Evolutionary conservation across 2,888 invertebrate species (phyloP).

Genomic region (Hemaris fuciformis): DNA sequence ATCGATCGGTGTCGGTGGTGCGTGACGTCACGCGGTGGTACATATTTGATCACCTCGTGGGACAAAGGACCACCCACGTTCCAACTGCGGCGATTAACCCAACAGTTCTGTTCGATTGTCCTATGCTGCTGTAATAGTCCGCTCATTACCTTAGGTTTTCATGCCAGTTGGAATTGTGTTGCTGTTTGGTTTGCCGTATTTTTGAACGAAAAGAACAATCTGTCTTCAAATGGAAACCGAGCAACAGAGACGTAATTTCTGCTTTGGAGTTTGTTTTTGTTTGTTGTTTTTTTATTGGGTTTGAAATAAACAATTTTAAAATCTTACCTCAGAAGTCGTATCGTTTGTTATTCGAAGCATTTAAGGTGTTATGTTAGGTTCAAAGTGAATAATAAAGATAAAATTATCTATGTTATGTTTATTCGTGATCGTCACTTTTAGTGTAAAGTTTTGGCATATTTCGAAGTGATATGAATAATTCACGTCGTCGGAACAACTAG

Average conservation of each 20-base stretch:
- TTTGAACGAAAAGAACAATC: too few species aligned
- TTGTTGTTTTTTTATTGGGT: too few species aligned
- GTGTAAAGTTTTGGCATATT: background rate
- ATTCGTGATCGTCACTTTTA: background rate
- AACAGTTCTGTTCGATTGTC: conserved; percentile 20
- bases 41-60: conserved; percentile 52
- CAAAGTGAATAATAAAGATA: background rate
- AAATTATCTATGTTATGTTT: background rate
- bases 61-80: conserved; percentile 47
- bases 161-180: conserved; percentile 46
- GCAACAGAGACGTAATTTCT: too few species aligned
- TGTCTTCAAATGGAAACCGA: too few species aligned
- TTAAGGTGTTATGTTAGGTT: too few species aligned
- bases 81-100: conserved; percentile 19
- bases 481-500: background rate
- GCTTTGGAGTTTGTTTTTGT: too few species aligned
- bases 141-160: conserved; percentile 50
- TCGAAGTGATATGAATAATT: background rate
- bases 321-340: too few species aligned
- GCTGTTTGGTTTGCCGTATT: too few species aligned
- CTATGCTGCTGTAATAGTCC: conserved; percentile 19
- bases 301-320: too few species aligned
- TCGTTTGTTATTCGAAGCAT: too few species aligned
- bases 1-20: conserved; percentile 38
- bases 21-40: conserved; percentile 56